phyloP scores from a whole-genome alignment of 2,113 vertebrate species.

The Chinchilla lanigera region DNA sequence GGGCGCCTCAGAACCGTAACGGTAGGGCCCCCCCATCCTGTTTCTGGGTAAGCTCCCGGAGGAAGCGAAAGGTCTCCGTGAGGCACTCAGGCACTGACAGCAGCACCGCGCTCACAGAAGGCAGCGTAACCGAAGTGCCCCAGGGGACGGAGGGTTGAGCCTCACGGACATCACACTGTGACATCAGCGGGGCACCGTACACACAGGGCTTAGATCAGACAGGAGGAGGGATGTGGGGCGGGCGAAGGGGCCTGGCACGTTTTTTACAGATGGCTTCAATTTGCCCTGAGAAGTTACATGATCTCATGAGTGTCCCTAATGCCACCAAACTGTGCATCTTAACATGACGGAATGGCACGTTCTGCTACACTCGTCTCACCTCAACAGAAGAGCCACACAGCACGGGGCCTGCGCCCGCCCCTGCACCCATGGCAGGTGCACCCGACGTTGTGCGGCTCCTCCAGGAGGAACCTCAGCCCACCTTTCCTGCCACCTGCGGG shows the following conservation, averaged over 20 bases:
- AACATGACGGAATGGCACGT: neutral
- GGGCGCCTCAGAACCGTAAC: neutral
- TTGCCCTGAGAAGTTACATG: neutral
- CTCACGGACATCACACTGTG: neutral
- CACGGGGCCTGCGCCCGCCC: neutral
- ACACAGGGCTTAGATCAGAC: neutral
- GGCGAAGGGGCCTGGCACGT: too few relatives aligned
- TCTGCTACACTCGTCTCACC: neutral
- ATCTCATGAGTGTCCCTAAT: neutral
- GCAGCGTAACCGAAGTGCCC: neutral
- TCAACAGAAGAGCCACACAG: neutral
- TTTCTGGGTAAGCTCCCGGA: neutral
- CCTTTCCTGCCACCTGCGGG: neutral
- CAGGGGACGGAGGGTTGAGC: too few relatives aligned
- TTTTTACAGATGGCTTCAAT: neutral
- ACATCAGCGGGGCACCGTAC: neutral
- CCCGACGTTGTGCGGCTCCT: neutral
- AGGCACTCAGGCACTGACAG: neutral
- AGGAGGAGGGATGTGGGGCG: neutral
- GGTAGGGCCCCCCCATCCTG: neutral
- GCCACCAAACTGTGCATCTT: neutral
- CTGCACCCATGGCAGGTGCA: neutral
- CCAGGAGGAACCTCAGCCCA: neutral
- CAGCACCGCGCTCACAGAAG: neutral
- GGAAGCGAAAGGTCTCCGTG: accelerated